Evolutionary conservation across 2,113 vertebrate species (phyloP).

Genomic region (Syngnathus typhle): DNA sequence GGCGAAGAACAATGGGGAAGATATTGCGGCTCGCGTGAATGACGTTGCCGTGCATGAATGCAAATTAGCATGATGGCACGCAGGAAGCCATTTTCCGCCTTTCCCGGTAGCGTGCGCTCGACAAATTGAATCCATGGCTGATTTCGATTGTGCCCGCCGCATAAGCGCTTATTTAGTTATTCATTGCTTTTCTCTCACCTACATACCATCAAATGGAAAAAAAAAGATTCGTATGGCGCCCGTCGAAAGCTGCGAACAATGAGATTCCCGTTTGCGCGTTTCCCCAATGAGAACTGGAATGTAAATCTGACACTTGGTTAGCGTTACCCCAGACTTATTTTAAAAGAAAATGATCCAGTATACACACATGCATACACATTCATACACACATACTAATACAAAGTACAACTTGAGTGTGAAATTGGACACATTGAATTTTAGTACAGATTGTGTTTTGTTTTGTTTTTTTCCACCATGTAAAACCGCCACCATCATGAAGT

Average conservation of each 20-base stretch:
- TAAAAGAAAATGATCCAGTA: too few species aligned
- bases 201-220: slow-evolving; percentile 70
- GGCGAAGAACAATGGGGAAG: slow-evolving; percentile 30
- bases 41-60: slow-evolving; percentile 56
- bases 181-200: slow-evolving; percentile 65
- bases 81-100: slow-evolving; percentile 53
- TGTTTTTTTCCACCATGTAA: too few species aligned
- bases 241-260: slow-evolving; percentile 34
- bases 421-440: too few species aligned
- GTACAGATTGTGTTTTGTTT: too few species aligned
- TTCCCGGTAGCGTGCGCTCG: slow-evolving; percentile 59
- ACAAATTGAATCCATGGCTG: slow-evolving; percentile 70
- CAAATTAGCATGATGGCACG: slow-evolving; percentile 62
- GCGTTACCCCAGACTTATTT: background rate
- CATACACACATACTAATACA: background rate
- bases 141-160: slow-evolving; percentile 65
- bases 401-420: too few species aligned
- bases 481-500: too few species aligned
- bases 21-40: slow-evolving; percentile 44
- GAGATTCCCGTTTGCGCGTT: slow-evolving; percentile 29
- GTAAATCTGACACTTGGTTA: slow-evolving; percentile 35
- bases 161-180: slow-evolving; percentile 70
- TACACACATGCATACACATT: background rate
- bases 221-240: slow-evolving; percentile 35
- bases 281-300: slow-evolving; percentile 23